Evolutionary conservation across 2,888 invertebrate species (phyloP).

Genomic region (Drosophila anomelani): DNA sequence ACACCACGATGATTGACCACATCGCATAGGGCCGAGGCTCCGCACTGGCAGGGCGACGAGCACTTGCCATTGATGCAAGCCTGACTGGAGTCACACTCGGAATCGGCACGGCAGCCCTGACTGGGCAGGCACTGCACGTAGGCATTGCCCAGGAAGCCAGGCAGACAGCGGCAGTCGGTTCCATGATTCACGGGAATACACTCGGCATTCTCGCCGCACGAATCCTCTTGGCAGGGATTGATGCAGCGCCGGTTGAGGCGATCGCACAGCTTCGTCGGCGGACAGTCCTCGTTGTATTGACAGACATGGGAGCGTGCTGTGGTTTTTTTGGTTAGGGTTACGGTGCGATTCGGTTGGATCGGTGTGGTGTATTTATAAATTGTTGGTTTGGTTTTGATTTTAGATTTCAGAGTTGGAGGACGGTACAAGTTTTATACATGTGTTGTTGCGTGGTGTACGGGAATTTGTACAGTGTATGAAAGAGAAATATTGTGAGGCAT

Average conservation of each 20-base stretch:
- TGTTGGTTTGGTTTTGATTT: constrained; percentile 41
- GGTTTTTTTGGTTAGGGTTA: constrained; percentile 40
- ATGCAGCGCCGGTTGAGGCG: constrained; percentile 93
- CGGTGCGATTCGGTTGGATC: constrained; percentile 49
- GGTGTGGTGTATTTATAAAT: constrained; percentile 65
- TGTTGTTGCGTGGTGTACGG: constrained; percentile 61
- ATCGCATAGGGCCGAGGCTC: constrained; percentile 92
- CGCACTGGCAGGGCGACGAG: constrained; percentile 91
- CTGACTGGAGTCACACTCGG: constrained; percentile 90
- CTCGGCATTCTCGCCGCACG: constrained; percentile 93
- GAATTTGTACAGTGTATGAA: constrained; percentile 82
- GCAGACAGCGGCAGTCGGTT: constrained; percentile 90
- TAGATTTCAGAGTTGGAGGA: constrained; percentile 51
- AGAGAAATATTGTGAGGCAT: constrained; percentile 66
- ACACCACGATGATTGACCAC: constrained; percentile 91
- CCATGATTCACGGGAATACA: constrained; percentile 91
- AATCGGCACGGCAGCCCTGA: constrained; percentile 89
- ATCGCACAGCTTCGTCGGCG: constrained; percentile 93
- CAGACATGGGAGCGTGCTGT: constrained; percentile 86
- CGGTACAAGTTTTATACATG: constrained; percentile 73
- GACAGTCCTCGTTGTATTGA: constrained; percentile 96
- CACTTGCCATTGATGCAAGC: constrained; percentile 92
- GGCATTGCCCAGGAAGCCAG: constrained; percentile 91
- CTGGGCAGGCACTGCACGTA: constrained; percentile 89
- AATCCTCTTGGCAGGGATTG: constrained; percentile 91